Conservation (phyloP, 2,797 vertebrate species). For the Acanthiza pusilla region DNA sequence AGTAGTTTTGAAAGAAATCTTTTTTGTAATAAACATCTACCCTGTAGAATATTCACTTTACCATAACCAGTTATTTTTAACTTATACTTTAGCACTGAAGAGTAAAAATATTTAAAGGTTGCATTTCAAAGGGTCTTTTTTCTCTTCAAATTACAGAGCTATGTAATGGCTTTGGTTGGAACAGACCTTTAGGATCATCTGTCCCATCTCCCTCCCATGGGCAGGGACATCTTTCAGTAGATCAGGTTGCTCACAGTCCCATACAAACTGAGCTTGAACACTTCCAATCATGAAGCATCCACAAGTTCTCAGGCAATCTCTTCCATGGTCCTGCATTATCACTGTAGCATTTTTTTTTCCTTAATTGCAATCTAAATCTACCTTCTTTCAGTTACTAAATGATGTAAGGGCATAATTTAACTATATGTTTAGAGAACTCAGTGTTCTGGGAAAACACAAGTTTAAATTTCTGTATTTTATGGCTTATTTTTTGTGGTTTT, state of each 20-base stretch:
- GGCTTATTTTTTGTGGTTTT: neutral
- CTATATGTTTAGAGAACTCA: neutral
- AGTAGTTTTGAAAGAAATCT: neutral
- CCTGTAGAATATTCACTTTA: neutral
- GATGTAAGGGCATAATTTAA: neutral
- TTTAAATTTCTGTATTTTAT: neutral
- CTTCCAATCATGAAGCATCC: accelerated
- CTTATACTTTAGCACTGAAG: neutral
- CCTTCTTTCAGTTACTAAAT: neutral
- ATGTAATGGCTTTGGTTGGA: accelerated
- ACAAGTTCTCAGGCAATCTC: neutral
- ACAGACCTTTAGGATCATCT: neutral
- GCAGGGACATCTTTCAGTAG: neutral
- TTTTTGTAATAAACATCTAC: neutral
- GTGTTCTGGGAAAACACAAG: neutral
- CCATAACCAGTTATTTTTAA: neutral
- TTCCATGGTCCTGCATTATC: neutral
- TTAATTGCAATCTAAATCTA: neutral
- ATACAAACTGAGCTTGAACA: neutral
- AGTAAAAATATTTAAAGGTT: neutral
- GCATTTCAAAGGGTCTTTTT: neutral
- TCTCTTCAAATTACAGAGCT: neutral
- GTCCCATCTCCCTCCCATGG: accelerated
- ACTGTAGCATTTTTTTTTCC: neutral
- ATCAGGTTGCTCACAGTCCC: neutral